Conservation (phyloP, 2,888 invertebrate species). For the Tortrix viridana region DNA sequence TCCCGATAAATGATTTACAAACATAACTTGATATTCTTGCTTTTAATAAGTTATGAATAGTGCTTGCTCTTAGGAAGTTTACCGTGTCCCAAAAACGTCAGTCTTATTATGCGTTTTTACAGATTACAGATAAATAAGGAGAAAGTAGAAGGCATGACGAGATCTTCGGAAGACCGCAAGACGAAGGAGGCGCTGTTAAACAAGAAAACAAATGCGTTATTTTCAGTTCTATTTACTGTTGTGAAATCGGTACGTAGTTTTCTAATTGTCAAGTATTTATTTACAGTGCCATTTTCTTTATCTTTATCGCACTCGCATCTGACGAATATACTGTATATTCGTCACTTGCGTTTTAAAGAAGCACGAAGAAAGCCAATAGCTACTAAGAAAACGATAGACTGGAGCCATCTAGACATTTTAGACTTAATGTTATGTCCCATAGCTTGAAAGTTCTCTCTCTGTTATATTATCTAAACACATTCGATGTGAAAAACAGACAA, state of each 20-base stretch:
- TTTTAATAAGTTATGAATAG: conserved; percentile 3
- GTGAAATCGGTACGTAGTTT: conserved; percentile 22
- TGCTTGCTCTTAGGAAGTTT: conserved; percentile 8
- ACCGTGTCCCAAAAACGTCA: background rate
- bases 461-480: too few relatives aligned
- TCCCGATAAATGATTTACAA: background rate
- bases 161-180: conserved; percentile 41
- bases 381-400: too few relatives aligned
- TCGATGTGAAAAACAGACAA: too few relatives aligned
- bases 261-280: background rate
- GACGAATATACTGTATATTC: too few relatives aligned
- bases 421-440: too few relatives aligned
- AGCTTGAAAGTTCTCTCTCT: too few relatives aligned
- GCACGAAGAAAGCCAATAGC: too few relatives aligned
- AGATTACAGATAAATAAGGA: conserved; percentile 51
- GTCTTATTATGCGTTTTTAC: conserved; percentile 29
- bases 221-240: conserved; percentile 6
- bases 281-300: too few relatives aligned
- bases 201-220: conserved; percentile 38
- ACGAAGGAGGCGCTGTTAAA: conserved; percentile 43
- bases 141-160: conserved; percentile 45
- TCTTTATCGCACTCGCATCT: too few relatives aligned
- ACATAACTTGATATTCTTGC: background rate
- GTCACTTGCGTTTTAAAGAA: too few relatives aligned
- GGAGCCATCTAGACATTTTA: too few relatives aligned